These are phyloP conservation scores for Rhamnusium bicolor DNA, from an alignment of 2,888 invertebrate species.

Conservation along the genomic window DNA sequence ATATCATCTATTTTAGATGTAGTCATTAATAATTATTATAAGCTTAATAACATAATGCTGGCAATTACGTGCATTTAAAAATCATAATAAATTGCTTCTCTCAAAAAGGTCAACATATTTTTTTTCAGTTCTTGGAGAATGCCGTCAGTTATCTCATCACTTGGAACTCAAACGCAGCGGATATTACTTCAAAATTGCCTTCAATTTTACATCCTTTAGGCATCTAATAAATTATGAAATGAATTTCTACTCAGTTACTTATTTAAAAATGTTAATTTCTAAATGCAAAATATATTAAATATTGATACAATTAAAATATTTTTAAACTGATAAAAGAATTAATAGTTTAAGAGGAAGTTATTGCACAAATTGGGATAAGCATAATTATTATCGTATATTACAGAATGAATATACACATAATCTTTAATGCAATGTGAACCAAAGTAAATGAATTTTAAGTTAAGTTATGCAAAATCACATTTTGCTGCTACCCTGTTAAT, in stretches of 20 bases:
- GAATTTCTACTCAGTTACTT: not conserved
- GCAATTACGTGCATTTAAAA: conserved; percentile 6
- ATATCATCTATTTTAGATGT: not conserved
- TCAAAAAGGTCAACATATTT: conserved; percentile 2
- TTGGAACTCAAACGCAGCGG: not conserved
- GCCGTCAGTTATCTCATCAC: not conserved
- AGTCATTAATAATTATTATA: conserved; percentile 12
- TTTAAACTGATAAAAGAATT: no score
- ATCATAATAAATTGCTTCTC: conserved; percentile 9
- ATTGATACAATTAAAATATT: no score
- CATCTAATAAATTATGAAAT: not conserved
- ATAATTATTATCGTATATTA: no score
- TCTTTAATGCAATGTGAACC: no score
- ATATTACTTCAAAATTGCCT: not conserved
- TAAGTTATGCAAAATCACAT: no score
- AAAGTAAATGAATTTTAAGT: no score
- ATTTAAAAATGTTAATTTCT: no score
- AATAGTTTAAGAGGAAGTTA: no score
- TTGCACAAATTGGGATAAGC: no score
- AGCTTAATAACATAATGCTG: not conserved
- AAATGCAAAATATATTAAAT: no score
- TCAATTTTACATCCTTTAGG: not conserved
- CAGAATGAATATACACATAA: no score
- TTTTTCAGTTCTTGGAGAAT: not conserved
- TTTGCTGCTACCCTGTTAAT: no score